Conservation (phyloP, 2,797 vertebrate species). For the Molothrus ater region DNA sequence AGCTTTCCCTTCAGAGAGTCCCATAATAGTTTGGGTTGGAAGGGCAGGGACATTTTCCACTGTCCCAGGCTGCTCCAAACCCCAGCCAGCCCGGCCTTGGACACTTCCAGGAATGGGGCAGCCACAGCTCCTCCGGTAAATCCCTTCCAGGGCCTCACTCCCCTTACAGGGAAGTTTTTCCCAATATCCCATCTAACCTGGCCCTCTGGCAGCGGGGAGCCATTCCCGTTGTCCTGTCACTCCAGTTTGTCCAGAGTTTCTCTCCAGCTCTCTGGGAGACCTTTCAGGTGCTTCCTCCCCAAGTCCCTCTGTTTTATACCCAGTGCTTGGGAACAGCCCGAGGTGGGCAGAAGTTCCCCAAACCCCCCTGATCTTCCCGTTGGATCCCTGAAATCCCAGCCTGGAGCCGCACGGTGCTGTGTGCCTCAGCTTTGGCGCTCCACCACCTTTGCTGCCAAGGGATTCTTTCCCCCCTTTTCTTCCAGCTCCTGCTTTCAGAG, state of each 20-base stretch:
- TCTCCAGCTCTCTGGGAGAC: not conserved
- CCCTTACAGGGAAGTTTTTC: not conserved
- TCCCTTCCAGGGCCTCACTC: not conserved
- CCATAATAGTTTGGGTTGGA: not conserved
- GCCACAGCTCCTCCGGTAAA: not conserved
- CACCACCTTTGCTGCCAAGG: not conserved
- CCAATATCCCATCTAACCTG: accelerated
- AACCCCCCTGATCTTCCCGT: accelerated
- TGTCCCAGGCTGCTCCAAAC: not conserved
- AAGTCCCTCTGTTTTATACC: not conserved
- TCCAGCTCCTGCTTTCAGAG: not conserved
- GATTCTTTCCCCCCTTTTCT: no score
- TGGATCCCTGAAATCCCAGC: not conserved
- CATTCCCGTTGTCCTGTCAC: not conserved
- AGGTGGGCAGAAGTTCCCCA: not conserved
- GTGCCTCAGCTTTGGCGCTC: not conserved
- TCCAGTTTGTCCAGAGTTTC: not conserved
- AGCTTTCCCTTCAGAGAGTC: not conserved
- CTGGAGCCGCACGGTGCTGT: accelerated
- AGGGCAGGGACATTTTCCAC: not conserved
- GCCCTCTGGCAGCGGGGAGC: not conserved
- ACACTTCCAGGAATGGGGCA: not conserved
- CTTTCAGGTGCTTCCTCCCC: not conserved
- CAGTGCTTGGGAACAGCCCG: accelerated
- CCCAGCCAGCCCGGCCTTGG: accelerated